Evolutionary conservation across 2,113 vertebrate species (phyloP), one percentile per base, ranked within the genome.

Genomic region (Struthidea cinerea): DNA sequence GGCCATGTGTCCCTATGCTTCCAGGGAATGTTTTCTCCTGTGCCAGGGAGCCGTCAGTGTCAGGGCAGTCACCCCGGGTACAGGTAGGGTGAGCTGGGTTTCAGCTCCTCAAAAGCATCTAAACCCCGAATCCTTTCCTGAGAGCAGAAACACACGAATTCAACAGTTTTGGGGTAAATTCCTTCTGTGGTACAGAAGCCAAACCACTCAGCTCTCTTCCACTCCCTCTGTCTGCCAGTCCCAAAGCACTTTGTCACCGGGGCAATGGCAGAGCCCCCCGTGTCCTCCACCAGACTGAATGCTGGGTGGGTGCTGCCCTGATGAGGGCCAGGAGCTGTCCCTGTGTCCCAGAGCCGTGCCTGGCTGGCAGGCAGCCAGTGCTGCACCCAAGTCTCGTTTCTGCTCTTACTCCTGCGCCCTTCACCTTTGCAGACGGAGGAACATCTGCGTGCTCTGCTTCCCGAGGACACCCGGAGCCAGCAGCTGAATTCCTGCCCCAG

Each of bases 331-430:
- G 68, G 79, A 75, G 47, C 65, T 5, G 7, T 49, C 9, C 57
- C 41, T 0, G 0, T 5, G 4, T 47, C 63, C 71, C n/a, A 18
- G 28, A 67, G 42, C 74, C 0, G 0, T 68, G 33, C 35, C 32
- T 5, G 16, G 35, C 65, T 84, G 77, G 16, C 18, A 5, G 71
- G 49, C 74, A 94, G 50, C 70, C 81, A 83, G 32, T 1, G 2
- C 65, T 57, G 57, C 57, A 32, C 50, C 65, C 12, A 3, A 84
- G 39, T 32, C 9, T 86, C 44, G 14, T 41, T 86, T 22, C 80
- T 86, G 27, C 55, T 67, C 75, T 94, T 3, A 96, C 39, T 53
- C 27, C 49, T 88, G 80, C 52, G 74, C 60, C 73, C 80, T 97
- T 94, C 3, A 2, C 44, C 74, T 88, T 88, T 60, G 39, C 90